Conservation (phyloP, 2,888 invertebrate species). For the Eupsilia transversa region DNA sequence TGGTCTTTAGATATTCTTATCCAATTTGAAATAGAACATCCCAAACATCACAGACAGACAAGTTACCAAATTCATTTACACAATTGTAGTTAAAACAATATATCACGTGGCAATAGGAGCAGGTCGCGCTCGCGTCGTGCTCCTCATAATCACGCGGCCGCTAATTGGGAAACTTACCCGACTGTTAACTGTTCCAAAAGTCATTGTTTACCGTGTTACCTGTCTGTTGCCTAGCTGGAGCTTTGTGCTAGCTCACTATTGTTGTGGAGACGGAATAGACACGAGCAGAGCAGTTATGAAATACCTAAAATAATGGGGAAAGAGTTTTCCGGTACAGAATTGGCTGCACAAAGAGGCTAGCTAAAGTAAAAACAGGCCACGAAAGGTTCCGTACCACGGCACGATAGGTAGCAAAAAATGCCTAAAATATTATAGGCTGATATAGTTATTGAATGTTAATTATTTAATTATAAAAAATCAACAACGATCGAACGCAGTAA, state of each 20-base stretch:
- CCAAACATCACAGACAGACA: conserved; percentile 12
- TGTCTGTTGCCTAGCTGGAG: conserved; percentile 44
- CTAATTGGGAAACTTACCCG: conserved; percentile 74
- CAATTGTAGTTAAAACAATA: conserved; percentile 56
- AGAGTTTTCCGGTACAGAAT: neutral
- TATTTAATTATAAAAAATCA: neutral
- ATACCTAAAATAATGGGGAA: conserved; percentile 14
- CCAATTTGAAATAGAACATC: too few species aligned
- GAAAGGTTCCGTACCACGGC: too few species aligned
- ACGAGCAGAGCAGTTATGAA: conserved; percentile 16
- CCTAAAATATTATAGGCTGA: neutral
- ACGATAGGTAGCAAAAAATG: too few species aligned
- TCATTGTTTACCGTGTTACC: conserved; percentile 70
- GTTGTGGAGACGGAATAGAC: conserved; percentile 19
- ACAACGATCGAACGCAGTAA: neutral
- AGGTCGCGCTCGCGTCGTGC: conserved; percentile 2
- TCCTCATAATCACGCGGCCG: conserved; percentile 68
- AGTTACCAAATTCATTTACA: conserved; percentile 15
- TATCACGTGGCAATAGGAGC: conserved; percentile 48
- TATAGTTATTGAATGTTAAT: neutral
- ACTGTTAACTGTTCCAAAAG: conserved; percentile 68
- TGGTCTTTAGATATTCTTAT: too few species aligned
- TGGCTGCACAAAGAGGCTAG: too few species aligned
- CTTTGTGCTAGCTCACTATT: conserved; percentile 43
- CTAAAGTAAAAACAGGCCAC: too few species aligned